These are phyloP conservation scores for Monochamus saltuarius DNA, from an alignment of 1,140 invertebrate genomes.

Conservation along the genomic window DNA sequence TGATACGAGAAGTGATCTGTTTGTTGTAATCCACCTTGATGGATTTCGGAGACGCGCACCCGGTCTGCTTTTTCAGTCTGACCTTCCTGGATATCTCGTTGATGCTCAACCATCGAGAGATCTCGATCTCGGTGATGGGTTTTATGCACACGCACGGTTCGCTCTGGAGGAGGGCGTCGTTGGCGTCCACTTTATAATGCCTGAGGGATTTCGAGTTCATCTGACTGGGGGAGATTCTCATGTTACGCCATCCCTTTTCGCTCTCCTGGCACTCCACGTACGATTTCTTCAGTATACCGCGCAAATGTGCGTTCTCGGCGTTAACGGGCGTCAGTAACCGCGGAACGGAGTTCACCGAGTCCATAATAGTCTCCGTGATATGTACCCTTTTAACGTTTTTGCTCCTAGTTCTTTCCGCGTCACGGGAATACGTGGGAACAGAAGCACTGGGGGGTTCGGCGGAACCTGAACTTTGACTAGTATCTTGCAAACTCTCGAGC, in stretches of 20 bases:
- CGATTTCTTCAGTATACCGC: too few relatives aligned
- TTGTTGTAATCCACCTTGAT: slow-evolving; percentile 25
- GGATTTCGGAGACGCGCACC: background rate
- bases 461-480: too few relatives aligned
- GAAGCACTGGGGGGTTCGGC: too few relatives aligned
- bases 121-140: slow-evolving; percentile 4
- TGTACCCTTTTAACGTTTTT: too few relatives aligned
- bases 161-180: slow-evolving; percentile 13
- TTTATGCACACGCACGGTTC: slow-evolving; percentile 10
- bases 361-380: too few relatives aligned
- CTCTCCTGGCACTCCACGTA: background rate
- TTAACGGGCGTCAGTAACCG: too few relatives aligned
- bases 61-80: background rate
- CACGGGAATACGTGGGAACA: too few relatives aligned
- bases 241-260: background rate
- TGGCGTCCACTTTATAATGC: background rate
- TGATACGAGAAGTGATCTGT: slow-evolving; percentile 7
- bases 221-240: background rate
- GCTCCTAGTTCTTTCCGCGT: too few relatives aligned
- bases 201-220: slow-evolving; percentile 10
- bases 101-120: slow-evolving; percentile 12
- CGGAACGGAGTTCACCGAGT: too few relatives aligned
- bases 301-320: too few relatives aligned
- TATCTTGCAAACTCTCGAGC: too few relatives aligned
- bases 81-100: slow-evolving; percentile 2